Evolutionary conservation across 2,113 vertebrate genomes (phyloP), one percentile per base, ranked within the genome.

Genomic region (Thinocorus orbignyianus): DNA sequence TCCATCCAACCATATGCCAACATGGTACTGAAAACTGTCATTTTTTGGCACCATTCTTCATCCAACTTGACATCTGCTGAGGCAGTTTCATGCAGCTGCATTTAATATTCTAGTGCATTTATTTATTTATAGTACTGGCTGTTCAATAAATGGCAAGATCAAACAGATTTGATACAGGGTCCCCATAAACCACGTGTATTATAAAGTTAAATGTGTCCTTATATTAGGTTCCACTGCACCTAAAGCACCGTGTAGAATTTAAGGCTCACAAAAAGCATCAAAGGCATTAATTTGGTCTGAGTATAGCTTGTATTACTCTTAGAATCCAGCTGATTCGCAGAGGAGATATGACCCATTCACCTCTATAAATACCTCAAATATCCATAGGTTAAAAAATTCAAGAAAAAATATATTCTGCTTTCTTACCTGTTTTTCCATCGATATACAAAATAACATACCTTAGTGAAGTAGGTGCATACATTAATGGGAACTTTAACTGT

Each of bases 401-500:
- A 58, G 86, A 31, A 83, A 96, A 96, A 83, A 54, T 9, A 31
- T 70, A 62, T 42, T 80, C 68, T 88, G 41, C 35, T 87, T 81
- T 95, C 62, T 74, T 62, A 90, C 37, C 14, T 2, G 2, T 44
- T 74, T 48, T 84, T 88, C 25, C 60, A 73, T 3, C 94, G 79
- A 60, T 86, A 31, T 18, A 81, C 86, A 54, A 93, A 88, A 81
- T 82, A 92, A 48, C 31, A 57, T 51, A 95, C 46, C 77, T 93
- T 91, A 81, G 84, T 94, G 85, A 93, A 90, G 77, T 77, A 95
- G 85, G 41, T 78, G 37, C 65, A 61, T 85, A 71, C 26, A 60
- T 90, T 92, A 95, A 83, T 74, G 66, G 82, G 72, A 91, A 46
- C 42, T 66, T 79, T 90, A 95, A 93, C 81, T 82, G 93, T 97